phyloP scores from a whole-genome alignment of 2,113 vertebrate species.

The Percopsis transmontana region DNA sequence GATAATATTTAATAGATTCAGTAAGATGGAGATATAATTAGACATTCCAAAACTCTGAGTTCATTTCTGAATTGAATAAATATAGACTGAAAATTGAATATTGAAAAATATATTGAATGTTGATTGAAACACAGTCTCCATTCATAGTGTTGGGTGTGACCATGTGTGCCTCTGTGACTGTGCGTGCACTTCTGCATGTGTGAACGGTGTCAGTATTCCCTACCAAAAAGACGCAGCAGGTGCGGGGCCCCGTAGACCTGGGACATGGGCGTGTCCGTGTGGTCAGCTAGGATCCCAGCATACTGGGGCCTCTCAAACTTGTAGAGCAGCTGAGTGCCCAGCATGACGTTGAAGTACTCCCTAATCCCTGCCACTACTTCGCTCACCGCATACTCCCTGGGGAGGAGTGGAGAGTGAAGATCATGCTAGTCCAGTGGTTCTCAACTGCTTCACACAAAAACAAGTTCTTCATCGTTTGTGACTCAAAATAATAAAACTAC shows the following conservation, averaged over 20 bases:
- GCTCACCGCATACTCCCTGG: conserved; percentile 92
- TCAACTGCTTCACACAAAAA: no score
- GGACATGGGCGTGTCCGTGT: conserved; percentile 92
- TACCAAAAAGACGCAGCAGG: conserved; percentile 91
- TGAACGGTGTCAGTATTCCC: neutral
- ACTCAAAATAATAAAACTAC: no score
- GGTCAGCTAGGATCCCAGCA: conserved; percentile 89
- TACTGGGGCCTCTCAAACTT: conserved; percentile 98
- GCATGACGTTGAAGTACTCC: conserved; percentile 98
- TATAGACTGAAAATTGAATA: no score
- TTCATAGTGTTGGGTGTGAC: neutral
- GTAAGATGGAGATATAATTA: no score
- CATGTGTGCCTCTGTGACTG: neutral
- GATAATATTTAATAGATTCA: no score
- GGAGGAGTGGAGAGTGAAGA: neutral
- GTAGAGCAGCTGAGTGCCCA: conserved; percentile 96
- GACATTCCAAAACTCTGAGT: no score
- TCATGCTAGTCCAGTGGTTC: neutral
- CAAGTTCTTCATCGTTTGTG: no score
- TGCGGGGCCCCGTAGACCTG: conserved; percentile 96
- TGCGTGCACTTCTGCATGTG: neutral
- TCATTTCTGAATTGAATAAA: no score
- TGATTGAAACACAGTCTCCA: neutral
- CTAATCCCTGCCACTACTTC: conserved; percentile 96
- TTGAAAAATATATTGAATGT: no score